These are phyloP conservation scores for Corythaeola cristata DNA, from an alignment of 2,113 vertebrate genomes.

Conservation along the genomic window DNA sequence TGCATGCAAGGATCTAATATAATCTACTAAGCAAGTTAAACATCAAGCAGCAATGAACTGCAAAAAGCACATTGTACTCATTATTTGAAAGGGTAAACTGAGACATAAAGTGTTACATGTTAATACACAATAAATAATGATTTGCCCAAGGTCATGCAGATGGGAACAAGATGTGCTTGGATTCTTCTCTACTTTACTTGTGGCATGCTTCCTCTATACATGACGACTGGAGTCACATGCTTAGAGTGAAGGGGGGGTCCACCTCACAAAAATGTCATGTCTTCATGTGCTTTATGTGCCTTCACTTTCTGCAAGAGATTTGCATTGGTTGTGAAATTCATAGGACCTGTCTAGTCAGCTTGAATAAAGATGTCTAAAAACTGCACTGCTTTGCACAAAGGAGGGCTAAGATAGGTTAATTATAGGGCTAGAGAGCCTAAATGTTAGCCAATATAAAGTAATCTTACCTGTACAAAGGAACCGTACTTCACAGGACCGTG, in stretches of 20 bases:
- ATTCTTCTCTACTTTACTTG: not conserved
- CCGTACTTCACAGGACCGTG: not conserved
- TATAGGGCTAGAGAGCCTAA: not conserved
- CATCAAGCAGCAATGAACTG: not conserved
- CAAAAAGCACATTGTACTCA: not conserved
- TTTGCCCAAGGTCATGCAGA: not conserved
- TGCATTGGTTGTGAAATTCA: not conserved
- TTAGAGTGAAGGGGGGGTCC: not conserved
- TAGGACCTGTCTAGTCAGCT: not conserved
- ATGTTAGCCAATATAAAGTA: not conserved
- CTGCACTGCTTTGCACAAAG: not conserved
- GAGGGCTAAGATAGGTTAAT: not conserved
- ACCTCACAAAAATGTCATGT: not conserved
- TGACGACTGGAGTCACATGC: not conserved
- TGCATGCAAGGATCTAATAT: not conserved
- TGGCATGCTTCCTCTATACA: not conserved
- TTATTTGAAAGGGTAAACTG: not conserved
- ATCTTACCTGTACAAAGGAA: not conserved
- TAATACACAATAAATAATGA: conserved; percentile 6
- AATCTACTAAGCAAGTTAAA: not conserved
- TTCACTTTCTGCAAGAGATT: not conserved
- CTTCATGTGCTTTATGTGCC: not conserved
- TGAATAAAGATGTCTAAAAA: not conserved
- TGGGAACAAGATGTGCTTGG: not conserved
- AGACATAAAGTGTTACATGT: not conserved